Percentiles rank a stretch among this genome's conserved stretches.
These are phyloP conservation scores for Indri indri DNA, from an alignment of 2,113 vertebrate genomes.

Conservation along the genomic window DNA sequence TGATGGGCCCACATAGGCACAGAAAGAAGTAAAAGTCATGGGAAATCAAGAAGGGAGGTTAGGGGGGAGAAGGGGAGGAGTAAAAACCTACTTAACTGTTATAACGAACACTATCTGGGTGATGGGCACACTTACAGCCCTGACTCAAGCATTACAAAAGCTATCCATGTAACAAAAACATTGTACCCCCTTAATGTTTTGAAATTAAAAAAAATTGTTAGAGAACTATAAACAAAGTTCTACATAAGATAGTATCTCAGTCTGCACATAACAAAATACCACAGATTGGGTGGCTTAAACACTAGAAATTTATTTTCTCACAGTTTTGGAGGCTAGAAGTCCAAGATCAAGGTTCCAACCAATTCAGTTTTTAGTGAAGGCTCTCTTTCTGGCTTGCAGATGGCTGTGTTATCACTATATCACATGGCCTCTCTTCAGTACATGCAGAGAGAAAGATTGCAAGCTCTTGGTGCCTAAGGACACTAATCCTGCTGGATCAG, in stretches of 20 bases:
- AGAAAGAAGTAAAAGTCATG: too few species aligned
- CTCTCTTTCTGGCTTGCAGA: not conserved
- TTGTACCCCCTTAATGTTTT: too few species aligned
- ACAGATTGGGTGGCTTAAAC: not conserved
- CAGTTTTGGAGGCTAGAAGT: not conserved
- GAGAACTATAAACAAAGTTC: not conserved
- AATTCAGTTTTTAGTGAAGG: not conserved
- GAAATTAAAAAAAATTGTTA: not conserved
- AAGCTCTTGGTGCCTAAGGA: not conserved
- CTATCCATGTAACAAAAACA: too few species aligned
- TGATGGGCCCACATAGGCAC: too few species aligned
- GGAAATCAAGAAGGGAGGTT: too few species aligned
- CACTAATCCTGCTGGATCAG: not conserved
- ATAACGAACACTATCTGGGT: too few species aligned
- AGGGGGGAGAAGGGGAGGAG: too few species aligned
- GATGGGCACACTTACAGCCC: too few species aligned
- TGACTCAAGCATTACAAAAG: too few species aligned
- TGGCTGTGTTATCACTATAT: not conserved
- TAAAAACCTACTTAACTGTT: too few species aligned
- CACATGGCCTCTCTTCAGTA: not conserved
- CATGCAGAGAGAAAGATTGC: not conserved
- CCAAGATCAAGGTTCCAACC: not conserved
- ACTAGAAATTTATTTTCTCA: not conserved
- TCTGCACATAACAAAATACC: not conserved
- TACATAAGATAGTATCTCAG: not conserved